A percentile compares a stretch with the other conserved stretches of the same genome.
phyloP scores from a whole-genome alignment of 2,113 vertebrate species.

The Macrotus californicus region DNA sequence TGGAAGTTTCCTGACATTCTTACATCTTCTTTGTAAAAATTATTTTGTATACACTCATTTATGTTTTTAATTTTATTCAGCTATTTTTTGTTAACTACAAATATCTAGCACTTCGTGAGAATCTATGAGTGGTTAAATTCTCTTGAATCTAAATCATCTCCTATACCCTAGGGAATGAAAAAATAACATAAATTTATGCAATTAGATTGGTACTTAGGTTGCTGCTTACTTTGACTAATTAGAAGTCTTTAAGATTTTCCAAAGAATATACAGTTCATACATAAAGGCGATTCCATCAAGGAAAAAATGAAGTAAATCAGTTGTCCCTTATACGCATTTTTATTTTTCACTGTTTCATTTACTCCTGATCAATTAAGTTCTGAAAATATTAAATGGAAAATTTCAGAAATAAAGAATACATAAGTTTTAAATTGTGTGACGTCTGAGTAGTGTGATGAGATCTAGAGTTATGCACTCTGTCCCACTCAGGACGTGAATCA shows the following conservation, averaged over 20 bases:
- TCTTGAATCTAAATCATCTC: constrained; percentile 36
- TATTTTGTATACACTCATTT: background rate
- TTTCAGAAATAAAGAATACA: background rate
- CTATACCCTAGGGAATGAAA: constrained; percentile 6
- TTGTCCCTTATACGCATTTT: background rate
- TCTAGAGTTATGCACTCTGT: too few relatives aligned
- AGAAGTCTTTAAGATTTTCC: background rate
- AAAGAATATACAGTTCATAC: background rate
- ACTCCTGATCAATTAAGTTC: background rate
- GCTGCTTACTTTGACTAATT: constrained; percentile 51
- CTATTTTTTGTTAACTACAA: background rate
- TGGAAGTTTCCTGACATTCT: background rate
- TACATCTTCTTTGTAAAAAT: background rate
- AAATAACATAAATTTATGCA: constrained; percentile 51
- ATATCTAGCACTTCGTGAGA: background rate
- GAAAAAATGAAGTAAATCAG: background rate
- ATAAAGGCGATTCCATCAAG: background rate
- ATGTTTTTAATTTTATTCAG: background rate
- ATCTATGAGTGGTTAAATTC: background rate
- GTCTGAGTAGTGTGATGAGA: background rate
- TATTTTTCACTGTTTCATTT: background rate
- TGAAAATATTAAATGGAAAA: background rate
- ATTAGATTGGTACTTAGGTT: constrained; percentile 41
- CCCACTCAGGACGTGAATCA: background rate
- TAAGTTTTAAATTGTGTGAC: background rate